phyloP scores from a whole-genome alignment of 2,113 vertebrate genomes.

The Conger conger region DNA sequence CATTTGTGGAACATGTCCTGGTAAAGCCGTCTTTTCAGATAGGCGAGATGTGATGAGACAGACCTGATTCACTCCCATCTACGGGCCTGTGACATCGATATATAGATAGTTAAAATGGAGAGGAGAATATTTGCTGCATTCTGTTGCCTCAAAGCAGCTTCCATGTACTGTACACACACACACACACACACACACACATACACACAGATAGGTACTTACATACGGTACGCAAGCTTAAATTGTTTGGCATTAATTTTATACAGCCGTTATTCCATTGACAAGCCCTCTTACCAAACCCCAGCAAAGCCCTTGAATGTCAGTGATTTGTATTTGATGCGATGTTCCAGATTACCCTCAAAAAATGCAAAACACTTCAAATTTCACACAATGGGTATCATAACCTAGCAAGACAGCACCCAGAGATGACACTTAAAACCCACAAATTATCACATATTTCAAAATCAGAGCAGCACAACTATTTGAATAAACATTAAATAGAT shows the following conservation, averaged over 20 bases:
- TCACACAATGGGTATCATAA: not conserved
- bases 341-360: not conserved
- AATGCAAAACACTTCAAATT: not conserved
- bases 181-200: not conserved
- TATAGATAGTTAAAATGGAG: not conserved
- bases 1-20: no score
- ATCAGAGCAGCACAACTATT: not conserved
- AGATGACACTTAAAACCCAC: not conserved
- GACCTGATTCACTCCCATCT: no score
- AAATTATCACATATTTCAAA: not conserved
- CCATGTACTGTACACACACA: not conserved
- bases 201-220: not conserved
- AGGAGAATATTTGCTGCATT: not conserved
- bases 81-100: no score
- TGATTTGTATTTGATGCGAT: not conserved
- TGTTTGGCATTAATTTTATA: not conserved
- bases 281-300: not conserved
- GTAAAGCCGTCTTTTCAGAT: no score
- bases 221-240: not conserved
- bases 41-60: no score
- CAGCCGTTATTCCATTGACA: not conserved
- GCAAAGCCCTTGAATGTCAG: not conserved
- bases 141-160: not conserved
- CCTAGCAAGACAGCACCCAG: not conserved
- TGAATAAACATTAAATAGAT: not conserved